Evolutionary conservation across 2,888 invertebrate species (phyloP).

Genomic region (Scaptomyza polygonia): DNA sequence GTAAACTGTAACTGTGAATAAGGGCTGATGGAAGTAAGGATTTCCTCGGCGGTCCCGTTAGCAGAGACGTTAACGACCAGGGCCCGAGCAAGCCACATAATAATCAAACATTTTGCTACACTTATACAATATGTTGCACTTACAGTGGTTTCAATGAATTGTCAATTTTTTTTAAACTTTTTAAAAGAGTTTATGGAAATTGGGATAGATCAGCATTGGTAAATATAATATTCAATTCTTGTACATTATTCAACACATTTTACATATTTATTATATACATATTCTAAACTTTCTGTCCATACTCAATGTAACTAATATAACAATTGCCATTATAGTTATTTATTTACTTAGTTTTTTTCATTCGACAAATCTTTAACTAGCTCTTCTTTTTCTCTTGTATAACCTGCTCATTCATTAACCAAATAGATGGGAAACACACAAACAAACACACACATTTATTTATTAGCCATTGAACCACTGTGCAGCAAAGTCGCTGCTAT

Average conservation of each 20-base stretch:
- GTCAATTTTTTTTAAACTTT: neutral
- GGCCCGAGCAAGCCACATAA: conserved; percentile 60
- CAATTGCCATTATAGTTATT: neutral
- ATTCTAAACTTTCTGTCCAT: neutral
- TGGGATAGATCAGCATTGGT: too few relatives aligned
- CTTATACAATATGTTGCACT: conserved; percentile 71
- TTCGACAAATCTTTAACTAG: neutral
- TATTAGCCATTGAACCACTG: conserved; percentile 39
- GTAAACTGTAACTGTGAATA: conserved; percentile 7
- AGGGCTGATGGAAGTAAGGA: conserved; percentile 8
- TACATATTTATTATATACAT: too few relatives aligned
- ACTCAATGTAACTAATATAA: neutral
- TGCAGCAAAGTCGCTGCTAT: conserved; percentile 37
- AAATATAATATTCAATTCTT: too few relatives aligned
- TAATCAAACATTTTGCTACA: conserved; percentile 79
- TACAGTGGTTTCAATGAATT: conserved; percentile 48
- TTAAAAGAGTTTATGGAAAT: too few relatives aligned
- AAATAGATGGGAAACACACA: conserved; percentile 15
- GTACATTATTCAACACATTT: too few relatives aligned
- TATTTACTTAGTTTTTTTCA: neutral
- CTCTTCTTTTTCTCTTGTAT: neutral
- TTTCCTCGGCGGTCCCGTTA: conserved; percentile 25
- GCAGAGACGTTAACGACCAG: conserved; percentile 37
- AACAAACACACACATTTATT: neutral
- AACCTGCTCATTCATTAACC: neutral